Base-by-base conservation (phyloP, 2,797 vertebrate genomes). In the Discoglossus pictus region DNA sequence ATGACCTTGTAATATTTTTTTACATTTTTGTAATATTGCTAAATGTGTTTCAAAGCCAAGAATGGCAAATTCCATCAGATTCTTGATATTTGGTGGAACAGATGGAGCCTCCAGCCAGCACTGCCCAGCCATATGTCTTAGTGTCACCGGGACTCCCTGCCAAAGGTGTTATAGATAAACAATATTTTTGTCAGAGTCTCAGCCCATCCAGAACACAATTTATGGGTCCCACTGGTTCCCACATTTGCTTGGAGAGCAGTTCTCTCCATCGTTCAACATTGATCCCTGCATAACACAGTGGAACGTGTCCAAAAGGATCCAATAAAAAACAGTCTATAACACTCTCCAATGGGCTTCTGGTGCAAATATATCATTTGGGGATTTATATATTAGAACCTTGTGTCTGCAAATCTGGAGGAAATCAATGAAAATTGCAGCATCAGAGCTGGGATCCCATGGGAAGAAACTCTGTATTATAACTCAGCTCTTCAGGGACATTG, bases 131-230 rank as follows among this genome's bases (percentile, higher is more conserved):
- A n/a, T 50, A 50, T 50, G 23, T 25, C 21, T 50, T n/a, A 50
- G 21, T 15, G 27, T 50, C n/a, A n/a, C n/a, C n/a, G n/a, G n/a
- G n/a, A n/a, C n/a, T n/a, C n/a, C n/a, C n/a, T 50, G 46, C 12
- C 2, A 21, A 6, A 50, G n/a, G 44, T 6, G 12, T 50, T 23
- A 50, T 50, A 47, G 21, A 50, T 13, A 50, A 17, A 25, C 13
- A 50, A 8, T 23, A 50, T 50, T 50, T 50, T 25, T 50, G n/a
- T 15, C 46, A 50, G 12, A 12, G 21, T 13, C 46, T 50, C 12
- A 50, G 11, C 46, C 21, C 5, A n/a, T 50, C 21, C 4, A 24
- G 21, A 27, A 7, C 21, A 50, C 46, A 8, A 50, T 50, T 50
- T 50, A 50, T 50, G 23, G 23, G 4, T 50, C 13, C 27, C 27